Base-by-base conservation (phyloP, 2,797 vertebrate genomes). In the Peromyscus nudipes region DNA sequence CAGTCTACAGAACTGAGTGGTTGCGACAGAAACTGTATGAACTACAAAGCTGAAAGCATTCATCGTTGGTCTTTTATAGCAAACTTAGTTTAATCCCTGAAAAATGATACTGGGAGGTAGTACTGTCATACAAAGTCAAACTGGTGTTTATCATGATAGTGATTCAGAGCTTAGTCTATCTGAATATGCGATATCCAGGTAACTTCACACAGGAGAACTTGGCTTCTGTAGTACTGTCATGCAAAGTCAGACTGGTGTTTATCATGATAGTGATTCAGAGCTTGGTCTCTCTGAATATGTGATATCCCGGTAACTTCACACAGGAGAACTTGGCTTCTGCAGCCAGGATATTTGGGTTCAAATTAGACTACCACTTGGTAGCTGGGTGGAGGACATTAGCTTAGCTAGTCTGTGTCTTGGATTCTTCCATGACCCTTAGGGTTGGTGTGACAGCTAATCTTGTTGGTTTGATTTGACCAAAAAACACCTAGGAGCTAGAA, bases 331-430 rank as follows among this genome's bases (percentile, higher is more conserved):
- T 23, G 84, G 40, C 25, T 84, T 25, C 57, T 75, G 65, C 14
- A 71, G 80, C 34, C 69, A 95, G 76, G 80, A 10, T 87, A 1
- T 92, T 90, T 73, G 90, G 57, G 25, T 91, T 97, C 34, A 55
- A 37, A 67, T 90, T 77, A 40, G 31, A 77, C n/a, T 60, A 64
- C 34, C 2, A 64, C 25, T 11, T 29, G 37, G 37, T 62, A 92
- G 14, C 16, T 73, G 5, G 0, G 2, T 34, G 43, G 37, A 77
- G 46, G 31, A 76, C 49, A 87, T 83, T 79, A 71, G 27, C 62
- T 86, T 75, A 75, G 19, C 19, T 60, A 29, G 5, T 7, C 23
- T n/a, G 2, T 84, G 19, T 65, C 69, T 94, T 57, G 31, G 88
- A 81, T 93, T 88, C 57, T 69, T 86, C 60, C 11, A 19, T 79